Evolutionary conservation across 2,888 invertebrate species (phyloP), one percentile per base, ranked within the genome.

Genomic region (Apamea monoglypha): DNA sequence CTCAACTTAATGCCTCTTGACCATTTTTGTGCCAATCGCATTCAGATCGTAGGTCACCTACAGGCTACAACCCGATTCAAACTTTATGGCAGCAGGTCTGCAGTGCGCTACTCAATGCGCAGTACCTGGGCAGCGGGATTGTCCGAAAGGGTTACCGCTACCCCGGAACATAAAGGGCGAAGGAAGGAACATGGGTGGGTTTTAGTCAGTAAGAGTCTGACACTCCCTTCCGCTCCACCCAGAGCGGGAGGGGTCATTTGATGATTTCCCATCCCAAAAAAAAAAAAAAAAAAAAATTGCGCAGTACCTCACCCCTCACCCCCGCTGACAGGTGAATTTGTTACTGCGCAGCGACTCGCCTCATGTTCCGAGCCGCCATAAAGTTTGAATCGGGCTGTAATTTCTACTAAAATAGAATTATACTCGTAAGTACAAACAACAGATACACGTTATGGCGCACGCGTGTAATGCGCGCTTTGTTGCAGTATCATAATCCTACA

Each of bases 11-110:
- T n/a, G 56, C 10, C 12, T 56, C 12, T 56, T n/a, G 56, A 56
- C 56, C 74, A 63, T 71, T 29, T 82, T 72, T 61, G 63, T 71
- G 72, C 61, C 63, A 56, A 67, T 77, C 44, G 14, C 74, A 82
- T 82, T 74, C 40, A 63, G 66, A 76, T 82, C 18, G 5, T 47
- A 69, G 70, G 32, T 40, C 75, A 61, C 47, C 53, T 72, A 40
- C 25, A 25, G 25, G 53, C 29, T 76, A 40, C 18, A 25, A 25
- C 25, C 1, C 56, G 25, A 56, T 56, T 56, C 56, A 25, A 47
- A 47, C 47, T 47, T 5, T 16, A 16, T 47, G 47, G 3, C 8
- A 3, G 2, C 25, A n/a, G n/a, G n/a, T 56, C 25, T 56, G 56
- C 25, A 56, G 25, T 56, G 25, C 56, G 56, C 10, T 56, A 10